Base-by-base conservation (phyloP, 2,888 invertebrate species). In the Chironomus riparius region DNA sequence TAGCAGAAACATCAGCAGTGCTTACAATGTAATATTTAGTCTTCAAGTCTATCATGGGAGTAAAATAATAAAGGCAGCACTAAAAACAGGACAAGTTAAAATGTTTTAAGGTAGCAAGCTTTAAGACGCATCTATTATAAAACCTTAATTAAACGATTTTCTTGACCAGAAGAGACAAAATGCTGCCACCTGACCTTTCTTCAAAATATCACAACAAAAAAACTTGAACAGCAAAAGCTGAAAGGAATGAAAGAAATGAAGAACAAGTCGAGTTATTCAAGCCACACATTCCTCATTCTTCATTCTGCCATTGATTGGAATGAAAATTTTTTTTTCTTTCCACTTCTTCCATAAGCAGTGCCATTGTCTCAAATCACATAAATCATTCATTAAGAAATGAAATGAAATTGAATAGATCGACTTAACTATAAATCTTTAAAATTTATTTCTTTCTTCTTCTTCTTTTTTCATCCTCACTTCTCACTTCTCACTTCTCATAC, bases 361-460 rank as follows among this genome's bases (percentile, higher is more conserved):
- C 50, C 72, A 56, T 74, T 74, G 74, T 74, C 68, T 68, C 48
- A 68, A 48, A 68, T 74, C 81, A 80, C 83, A 83, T 83, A 83
- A 83, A 83, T 83, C 83, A 83, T 82, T 83, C 83, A 83, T 83
- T 83, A 83, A 83, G 83, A 83, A 83, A 82, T 83, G 82, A 83
- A 56, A 56, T 56, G 56, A 56, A 83, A 83, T 74, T 83, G 83
- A 83, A 83, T 83, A 83, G 83, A 83, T 83, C 83, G 83, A 82
- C 83, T 83, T 82, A 82, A 82, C 83, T 83, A 83, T 83, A 83
- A 83, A 83, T 83, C 83, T 83, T 83, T 83, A 83, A 72, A 72
- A 72, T 72, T 72, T 72, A 72, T 50, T 65, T 65, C 56, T 21
- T 22, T 65, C 24, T 21, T 22, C 21, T 65, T 65, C 21, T 56